These are phyloP conservation scores for Ligdia adustata DNA, from an alignment of 2,888 invertebrate species.

Conservation along the genomic window DNA sequence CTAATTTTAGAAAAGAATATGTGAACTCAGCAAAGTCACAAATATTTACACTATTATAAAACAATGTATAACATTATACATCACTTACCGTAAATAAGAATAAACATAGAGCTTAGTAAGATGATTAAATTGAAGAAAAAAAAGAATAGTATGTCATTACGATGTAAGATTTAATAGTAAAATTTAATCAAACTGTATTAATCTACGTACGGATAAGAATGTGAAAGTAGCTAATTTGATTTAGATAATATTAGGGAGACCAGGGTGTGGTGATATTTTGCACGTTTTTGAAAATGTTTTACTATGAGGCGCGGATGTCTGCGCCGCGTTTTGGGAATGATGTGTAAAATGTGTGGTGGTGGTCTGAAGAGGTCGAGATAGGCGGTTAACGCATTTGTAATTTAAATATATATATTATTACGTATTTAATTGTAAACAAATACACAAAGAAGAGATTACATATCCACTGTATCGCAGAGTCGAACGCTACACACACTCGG, in stretches of 20 bases:
- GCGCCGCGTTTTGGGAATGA: constrained; percentile 69
- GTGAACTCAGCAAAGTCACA: constrained; percentile 70
- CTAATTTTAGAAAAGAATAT: constrained; percentile 65
- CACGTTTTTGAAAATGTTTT: constrained; percentile 84
- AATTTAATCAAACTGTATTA: constrained; percentile 75
- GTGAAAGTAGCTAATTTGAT: constrained; percentile 77
- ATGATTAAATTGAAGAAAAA: constrained; percentile 73
- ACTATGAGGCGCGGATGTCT: constrained; percentile 72
- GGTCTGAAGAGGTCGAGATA: constrained; percentile 58
- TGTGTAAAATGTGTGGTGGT: constrained; percentile 62
- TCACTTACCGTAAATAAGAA: constrained; percentile 72
- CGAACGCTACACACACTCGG: constrained; percentile 72
- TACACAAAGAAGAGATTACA: constrained; percentile 75
- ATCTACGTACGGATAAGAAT: constrained; percentile 71
- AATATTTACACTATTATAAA: constrained; percentile 80
- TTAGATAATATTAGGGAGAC: constrained; percentile 82
- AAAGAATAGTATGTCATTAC: constrained; percentile 63
- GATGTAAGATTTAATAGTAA: constrained; percentile 72
- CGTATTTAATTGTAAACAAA: constrained; percentile 55
- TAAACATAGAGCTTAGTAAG: constrained; percentile 83
- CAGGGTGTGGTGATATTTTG: constrained; percentile 85
- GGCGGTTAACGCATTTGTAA: constrained; percentile 70
- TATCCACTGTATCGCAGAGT: constrained; percentile 71
- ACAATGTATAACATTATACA: constrained; percentile 78
- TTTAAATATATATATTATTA: constrained; percentile 53